A percentile compares a stretch with the other conserved stretches of the same genome.
phyloP scores from a whole-genome alignment of 2,113 vertebrate genomes.

The Chroicocephalus ridibundus region DNA sequence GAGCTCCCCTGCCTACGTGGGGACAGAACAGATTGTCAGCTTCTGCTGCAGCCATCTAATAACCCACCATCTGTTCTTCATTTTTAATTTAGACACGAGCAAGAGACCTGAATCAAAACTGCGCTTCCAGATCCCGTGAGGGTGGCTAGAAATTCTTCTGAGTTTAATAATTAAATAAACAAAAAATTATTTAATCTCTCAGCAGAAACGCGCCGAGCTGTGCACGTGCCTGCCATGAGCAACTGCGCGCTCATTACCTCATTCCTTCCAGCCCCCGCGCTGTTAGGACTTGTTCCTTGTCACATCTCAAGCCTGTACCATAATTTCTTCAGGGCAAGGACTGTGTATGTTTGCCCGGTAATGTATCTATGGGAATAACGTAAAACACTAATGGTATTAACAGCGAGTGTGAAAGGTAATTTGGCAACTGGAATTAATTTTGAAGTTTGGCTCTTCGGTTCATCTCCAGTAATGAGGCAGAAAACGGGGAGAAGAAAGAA shows the following conservation, averaged over 20 bases:
- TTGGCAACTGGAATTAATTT: neutral
- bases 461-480: neutral
- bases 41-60: constrained; percentile 26
- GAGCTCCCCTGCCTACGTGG: neutral
- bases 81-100: constrained; percentile 36
- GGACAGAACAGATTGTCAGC: constrained; percentile 25
- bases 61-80: constrained; percentile 34
- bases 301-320: constrained; percentile 3
- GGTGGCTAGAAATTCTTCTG: neutral
- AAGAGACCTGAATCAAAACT: neutral
- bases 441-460: neutral
- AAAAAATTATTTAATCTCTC: neutral
- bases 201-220: neutral
- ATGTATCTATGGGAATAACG: constrained; percentile 16
- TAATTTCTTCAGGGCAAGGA: constrained; percentile 25
- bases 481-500: neutral
- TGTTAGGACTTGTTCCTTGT: constrained; percentile 36
- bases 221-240: constrained; percentile 5
- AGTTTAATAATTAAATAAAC: constrained; percentile 42
- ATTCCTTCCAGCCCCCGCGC: neutral
- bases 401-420: neutral
- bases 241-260: neutral
- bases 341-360: constrained; percentile 19
- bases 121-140: neutral
- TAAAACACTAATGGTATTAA: neutral